phyloP scores from a whole-genome alignment of 2,888 invertebrate genomes.

The Globia sparganii region DNA sequence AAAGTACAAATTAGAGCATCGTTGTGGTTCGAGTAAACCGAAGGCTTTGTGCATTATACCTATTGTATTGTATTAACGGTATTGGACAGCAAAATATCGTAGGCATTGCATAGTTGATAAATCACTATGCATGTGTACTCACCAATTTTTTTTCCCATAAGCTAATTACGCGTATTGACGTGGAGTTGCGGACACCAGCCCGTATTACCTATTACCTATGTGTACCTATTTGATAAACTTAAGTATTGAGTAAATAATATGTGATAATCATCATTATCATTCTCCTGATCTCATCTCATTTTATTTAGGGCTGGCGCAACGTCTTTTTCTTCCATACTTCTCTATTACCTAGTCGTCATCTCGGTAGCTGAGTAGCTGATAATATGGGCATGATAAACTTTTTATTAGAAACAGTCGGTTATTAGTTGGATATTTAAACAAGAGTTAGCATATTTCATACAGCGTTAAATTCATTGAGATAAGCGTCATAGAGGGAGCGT shows the following conservation, averaged over 20 bases:
- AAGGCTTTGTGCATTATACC: not conserved
- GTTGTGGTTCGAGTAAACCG: not conserved
- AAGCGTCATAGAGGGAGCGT: not conserved
- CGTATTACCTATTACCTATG: no score
- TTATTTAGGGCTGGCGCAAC: no score
- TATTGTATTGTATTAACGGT: not conserved
- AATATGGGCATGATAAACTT: not conserved
- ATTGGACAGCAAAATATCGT: not conserved
- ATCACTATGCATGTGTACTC: not conserved
- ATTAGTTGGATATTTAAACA: not conserved
- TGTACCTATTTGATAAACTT: not conserved
- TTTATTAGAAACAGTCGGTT: not conserved
- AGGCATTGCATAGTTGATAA: not conserved
- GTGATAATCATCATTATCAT: not conserved
- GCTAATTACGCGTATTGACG: no score
- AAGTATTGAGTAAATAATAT: not conserved
- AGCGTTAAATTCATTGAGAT: not conserved
- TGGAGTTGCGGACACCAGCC: no score
- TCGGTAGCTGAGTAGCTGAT: not conserved
- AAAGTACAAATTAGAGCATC: constrained; percentile 3
- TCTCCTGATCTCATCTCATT: no score
- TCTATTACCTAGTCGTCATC: no score
- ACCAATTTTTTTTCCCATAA: no score
- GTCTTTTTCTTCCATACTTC: no score
- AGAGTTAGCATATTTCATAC: constrained; percentile 21